Evolutionary conservation across 2,888 invertebrate genomes (phyloP).

Genomic region (Polyploca ridens): DNA sequence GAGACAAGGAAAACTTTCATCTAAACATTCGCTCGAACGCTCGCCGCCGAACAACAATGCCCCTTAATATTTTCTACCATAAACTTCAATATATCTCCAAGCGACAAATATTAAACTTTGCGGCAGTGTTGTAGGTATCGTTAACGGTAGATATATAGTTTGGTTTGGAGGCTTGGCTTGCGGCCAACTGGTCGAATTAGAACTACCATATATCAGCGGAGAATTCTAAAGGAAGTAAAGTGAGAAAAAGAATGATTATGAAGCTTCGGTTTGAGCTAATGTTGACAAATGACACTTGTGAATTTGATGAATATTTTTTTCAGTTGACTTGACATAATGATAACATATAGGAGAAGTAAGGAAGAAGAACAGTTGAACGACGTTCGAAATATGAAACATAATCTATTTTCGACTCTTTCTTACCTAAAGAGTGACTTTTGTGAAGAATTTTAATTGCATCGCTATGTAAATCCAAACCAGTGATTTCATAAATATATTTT

Average conservation of each 20-base stretch:
- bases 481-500: no score
- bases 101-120: constrained; percentile 64
- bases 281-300: constrained; percentile 20
- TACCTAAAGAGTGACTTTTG: no score
- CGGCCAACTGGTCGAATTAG: constrained; percentile 61
- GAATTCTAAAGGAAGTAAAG: constrained; percentile 57
- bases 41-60: constrained; percentile 26
- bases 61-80: constrained; percentile 41
- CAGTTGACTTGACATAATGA: background rate
- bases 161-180: constrained; percentile 46
- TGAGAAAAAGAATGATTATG: constrained; percentile 48
- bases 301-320: constrained; percentile 1
- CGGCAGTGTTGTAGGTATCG: constrained; percentile 24
- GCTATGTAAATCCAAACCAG: no score
- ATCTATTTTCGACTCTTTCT: no score
- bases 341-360: background rate
- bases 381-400: background rate
- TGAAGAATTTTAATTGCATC: no score
- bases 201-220: constrained; percentile 62
- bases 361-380: background rate
- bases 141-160: constrained; percentile 22
- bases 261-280: constrained; percentile 26
- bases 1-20: background rate
- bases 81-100: constrained; percentile 57
- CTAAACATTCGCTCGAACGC: constrained; percentile 9